Evolutionary conservation across 2,888 invertebrate species (phyloP), one percentile per base, ranked within the genome.

Genomic region (Leptinotarsa haldemani): DNA sequence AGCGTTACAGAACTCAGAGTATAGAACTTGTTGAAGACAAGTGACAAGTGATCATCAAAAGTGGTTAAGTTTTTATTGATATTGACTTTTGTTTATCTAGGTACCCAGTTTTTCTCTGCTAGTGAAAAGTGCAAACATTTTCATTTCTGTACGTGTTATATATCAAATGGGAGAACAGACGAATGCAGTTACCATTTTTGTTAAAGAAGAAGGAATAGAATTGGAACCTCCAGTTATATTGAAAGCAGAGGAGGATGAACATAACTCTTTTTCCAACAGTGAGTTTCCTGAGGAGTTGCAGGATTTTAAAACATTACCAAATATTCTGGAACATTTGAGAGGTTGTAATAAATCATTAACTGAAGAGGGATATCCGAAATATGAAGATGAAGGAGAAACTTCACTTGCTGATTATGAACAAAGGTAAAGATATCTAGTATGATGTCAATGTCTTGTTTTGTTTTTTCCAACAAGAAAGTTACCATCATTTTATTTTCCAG

Each of bases 151-250:
- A 40, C 40, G 40, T 50, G 12, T 50, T 4, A 16, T 50, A 22
- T 13, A 56, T 18, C 22, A 22, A 56, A 40, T 56, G 56, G 56
- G 22, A 22, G 22, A 20, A 56, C 56, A 20, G 13, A 20, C 5
- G 15, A 56, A 22, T 56, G 4, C 56, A 56, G 22, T 22, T 56
- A 16, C 56, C 13, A 13, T 22, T 56, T 56, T 56, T 56, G 20
- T 56, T 13, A 56, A 56, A 56, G 56, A 56, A 56, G 56, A 56
- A 56, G 20, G 20, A 22, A 56, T 56, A 56, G 56, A 56, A 22
- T 15, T 56, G 22, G 56, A 56, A 9, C 4, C 5, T 13, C 22
- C 22, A 13, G 56, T 25, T 22, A 12, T 13, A 56, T 22, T 13
- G 20, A 56, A 56, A 56, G 22, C 13, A 22, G 56, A 56, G 20